Evolutionary conservation across 2,797 vertebrate genomes (phyloP).

Genomic region (Eospalax fontanierii): DNA sequence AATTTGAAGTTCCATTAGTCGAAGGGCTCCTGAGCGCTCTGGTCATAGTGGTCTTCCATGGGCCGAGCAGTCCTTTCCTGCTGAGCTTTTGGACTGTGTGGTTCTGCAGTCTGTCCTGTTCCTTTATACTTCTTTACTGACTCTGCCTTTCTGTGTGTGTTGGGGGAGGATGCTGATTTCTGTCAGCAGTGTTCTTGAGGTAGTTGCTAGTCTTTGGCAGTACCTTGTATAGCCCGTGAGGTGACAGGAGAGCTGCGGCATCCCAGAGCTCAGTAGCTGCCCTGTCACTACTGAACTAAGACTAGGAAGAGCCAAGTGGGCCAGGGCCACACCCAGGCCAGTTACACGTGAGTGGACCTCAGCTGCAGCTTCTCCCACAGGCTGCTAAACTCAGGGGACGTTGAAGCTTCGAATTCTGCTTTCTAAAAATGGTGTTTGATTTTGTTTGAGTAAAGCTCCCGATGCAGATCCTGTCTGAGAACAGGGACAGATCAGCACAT

Average conservation of each 20-base stretch:
- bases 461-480: slow-evolving; percentile 19
- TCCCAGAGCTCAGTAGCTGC: accelerated
- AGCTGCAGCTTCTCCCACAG: not conserved
- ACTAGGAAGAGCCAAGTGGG: not conserved
- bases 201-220: not conserved
- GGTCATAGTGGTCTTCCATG: not conserved
- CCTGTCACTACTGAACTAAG: not conserved
- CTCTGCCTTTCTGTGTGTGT: slow-evolving; percentile 59
- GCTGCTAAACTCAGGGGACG: not conserved
- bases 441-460: not conserved
- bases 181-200: slow-evolving; percentile 37
- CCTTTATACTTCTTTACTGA: not conserved
- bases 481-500: not conserved
- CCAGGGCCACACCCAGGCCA: not conserved
- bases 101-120: slow-evolving; percentile 62
- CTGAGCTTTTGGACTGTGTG: slow-evolving; percentile 47
- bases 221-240: not conserved
- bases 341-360: not conserved
- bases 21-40: slow-evolving; percentile 12
- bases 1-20: slow-evolving; percentile 42
- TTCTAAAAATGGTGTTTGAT: slow-evolving; percentile 30
- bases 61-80: not conserved
- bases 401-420: not conserved
- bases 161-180: slow-evolving; percentile 56
- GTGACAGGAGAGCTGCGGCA: not conserved